Conservation (phyloP, 2,888 invertebrate species). For the Cheilosia soror region DNA sequence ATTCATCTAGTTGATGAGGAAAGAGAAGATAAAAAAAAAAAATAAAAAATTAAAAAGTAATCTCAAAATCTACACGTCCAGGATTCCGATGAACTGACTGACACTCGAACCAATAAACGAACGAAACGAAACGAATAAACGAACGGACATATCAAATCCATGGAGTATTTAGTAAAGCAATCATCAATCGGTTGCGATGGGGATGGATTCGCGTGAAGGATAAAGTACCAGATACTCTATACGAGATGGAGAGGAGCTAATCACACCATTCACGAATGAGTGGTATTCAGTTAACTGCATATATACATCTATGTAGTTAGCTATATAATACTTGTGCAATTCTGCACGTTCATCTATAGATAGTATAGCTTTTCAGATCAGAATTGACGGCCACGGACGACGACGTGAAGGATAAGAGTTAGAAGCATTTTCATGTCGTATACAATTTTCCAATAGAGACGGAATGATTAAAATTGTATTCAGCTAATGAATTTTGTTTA, state of each 20-base stretch:
- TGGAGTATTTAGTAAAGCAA: constrained; percentile 68
- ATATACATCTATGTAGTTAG: neutral
- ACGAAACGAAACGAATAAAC: constrained; percentile 53
- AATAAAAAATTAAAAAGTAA: constrained; percentile 55
- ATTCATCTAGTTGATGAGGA: constrained; percentile 32
- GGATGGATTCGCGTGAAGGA: constrained; percentile 53
- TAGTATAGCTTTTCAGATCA: neutral
- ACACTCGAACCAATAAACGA: constrained; percentile 45
- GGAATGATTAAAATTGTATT: constrained; percentile 43
- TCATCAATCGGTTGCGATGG: constrained; percentile 69
- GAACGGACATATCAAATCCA: constrained; percentile 65
- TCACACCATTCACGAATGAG: constrained; percentile 54
- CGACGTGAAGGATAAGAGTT: constrained; percentile 19
- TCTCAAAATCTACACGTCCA: constrained; percentile 62
- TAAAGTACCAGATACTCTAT: constrained; percentile 48
- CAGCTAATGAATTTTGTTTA: neutral
- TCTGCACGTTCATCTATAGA: constrained; percentile 5
- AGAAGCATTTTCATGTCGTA: constrained; percentile 51
- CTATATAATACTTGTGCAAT: neutral
- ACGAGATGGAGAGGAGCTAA: constrained; percentile 46
- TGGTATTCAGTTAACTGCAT: constrained; percentile 29
- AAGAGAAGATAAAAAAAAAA: neutral
- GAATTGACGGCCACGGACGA: neutral
- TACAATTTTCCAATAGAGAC: neutral
- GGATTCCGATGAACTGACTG: constrained; percentile 51